Conservation (phyloP, 2,113 vertebrate genomes). For the rat (Rattus norvegicus) region DNA sequence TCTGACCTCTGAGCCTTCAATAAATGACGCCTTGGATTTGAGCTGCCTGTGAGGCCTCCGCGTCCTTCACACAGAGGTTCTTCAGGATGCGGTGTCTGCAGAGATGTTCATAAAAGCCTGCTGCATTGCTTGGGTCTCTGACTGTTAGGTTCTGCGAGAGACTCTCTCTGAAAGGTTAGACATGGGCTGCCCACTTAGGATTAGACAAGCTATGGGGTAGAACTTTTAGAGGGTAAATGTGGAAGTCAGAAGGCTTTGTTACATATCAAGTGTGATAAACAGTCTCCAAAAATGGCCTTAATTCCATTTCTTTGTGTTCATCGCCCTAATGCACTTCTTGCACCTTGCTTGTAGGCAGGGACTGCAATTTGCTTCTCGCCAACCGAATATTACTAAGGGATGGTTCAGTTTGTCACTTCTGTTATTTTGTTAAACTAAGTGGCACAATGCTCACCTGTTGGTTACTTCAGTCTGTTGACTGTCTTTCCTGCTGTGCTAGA, state of each 20-base stretch:
- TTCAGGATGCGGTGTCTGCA: background rate
- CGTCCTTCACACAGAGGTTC: background rate
- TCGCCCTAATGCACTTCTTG: background rate
- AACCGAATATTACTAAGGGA: background rate
- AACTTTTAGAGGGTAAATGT: background rate
- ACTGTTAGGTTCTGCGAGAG: background rate
- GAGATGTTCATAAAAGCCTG: background rate
- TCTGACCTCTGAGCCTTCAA: background rate
- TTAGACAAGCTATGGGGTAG: background rate
- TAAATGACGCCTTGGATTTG: background rate
- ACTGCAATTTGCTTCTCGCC: background rate
- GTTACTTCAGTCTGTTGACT: background rate
- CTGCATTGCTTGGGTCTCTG: background rate
- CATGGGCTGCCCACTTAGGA: background rate
- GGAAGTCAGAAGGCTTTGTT: background rate
- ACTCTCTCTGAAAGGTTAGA: background rate
- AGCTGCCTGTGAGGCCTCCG: background rate
- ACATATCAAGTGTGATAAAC: background rate
- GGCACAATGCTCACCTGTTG: background rate
- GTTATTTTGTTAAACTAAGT: background rate
- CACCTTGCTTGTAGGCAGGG: background rate
- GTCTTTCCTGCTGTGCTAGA: background rate
- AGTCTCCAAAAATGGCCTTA: background rate
- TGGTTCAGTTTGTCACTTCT: background rate
- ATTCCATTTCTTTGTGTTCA: background rate